A percentile compares a stretch with the other conserved stretches of the same genome.
Evolutionary conservation across 1,140 invertebrate genomes (phyloP).

Genomic region (Thereuonema tuberculata): DNA sequence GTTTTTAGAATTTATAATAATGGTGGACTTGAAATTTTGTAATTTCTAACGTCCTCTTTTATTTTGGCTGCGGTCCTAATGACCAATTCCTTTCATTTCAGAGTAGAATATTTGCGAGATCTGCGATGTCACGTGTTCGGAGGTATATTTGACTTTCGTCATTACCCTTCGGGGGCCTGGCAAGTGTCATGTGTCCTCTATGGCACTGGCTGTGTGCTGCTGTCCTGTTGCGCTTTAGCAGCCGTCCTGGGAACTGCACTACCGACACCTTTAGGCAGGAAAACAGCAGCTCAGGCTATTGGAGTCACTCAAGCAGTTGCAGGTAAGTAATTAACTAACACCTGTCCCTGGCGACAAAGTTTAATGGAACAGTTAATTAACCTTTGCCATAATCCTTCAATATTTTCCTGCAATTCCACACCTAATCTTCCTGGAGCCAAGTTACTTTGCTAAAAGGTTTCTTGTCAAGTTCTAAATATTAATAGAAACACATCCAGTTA

Average conservation of each 20-base stretch:
- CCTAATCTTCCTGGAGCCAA: too few relatives aligned
- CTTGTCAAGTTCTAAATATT: too few relatives aligned
- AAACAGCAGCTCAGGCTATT: not conserved
- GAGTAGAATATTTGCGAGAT: conserved; percentile 8
- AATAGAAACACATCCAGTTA: too few relatives aligned
- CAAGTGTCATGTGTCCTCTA: conserved; percentile 26
- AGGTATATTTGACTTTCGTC: conserved; percentile 19
- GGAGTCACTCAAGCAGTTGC: conserved; percentile 7
- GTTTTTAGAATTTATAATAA: too few relatives aligned
- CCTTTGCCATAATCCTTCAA: too few relatives aligned
- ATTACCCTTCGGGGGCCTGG: conserved; percentile 26
- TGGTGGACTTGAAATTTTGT: too few relatives aligned
- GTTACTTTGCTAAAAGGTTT: too few relatives aligned
- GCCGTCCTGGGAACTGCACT: conserved; percentile 14
- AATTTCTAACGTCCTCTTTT: too few relatives aligned
- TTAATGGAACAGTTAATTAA: too few relatives aligned
- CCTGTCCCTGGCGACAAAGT: too few relatives aligned
- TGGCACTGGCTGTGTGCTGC: conserved; percentile 26
- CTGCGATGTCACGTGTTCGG: conserved; percentile 24
- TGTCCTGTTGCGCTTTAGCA: conserved; percentile 22
- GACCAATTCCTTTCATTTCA: conserved; percentile 5
- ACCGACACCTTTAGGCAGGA: not conserved
- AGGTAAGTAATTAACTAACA: conserved; percentile 7
- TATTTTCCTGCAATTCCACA: too few relatives aligned
- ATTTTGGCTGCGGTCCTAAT: too few relatives aligned